A percentile compares a stretch with the other conserved stretches of the same genome.
phyloP scores from a whole-genome alignment of 2,113 vertebrate genomes.

The Benitochromis conjunctus region DNA sequence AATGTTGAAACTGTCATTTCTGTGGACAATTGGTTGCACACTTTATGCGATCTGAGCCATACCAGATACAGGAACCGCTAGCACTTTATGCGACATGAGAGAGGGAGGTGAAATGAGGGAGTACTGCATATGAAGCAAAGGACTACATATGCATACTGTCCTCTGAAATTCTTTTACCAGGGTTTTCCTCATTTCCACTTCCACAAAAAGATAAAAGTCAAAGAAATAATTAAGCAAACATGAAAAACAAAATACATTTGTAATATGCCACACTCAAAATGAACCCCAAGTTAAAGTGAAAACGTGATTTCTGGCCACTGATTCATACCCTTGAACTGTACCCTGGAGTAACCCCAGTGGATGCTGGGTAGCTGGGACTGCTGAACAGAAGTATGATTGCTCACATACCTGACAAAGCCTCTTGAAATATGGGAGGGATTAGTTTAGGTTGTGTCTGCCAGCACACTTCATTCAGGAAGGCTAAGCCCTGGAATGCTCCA shows the following conservation, averaged over 20 bases:
- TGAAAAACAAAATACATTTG: not conserved
- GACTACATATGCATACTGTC: slow-evolving; percentile 26
- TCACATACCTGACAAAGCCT: slow-evolving; percentile 68
- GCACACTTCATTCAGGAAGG: slow-evolving; percentile 52
- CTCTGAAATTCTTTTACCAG: slow-evolving; percentile 44
- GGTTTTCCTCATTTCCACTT: not conserved
- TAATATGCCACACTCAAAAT: not conserved
- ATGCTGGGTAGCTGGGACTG: slow-evolving; percentile 25
- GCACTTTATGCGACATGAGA: slow-evolving; percentile 57
- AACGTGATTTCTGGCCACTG: not conserved
- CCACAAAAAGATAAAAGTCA: not conserved
- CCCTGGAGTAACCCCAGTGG: slow-evolving; percentile 12
- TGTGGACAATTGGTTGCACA: not conserved
- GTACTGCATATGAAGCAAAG: slow-evolving; percentile 30
- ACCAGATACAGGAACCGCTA: slow-evolving; percentile 65
- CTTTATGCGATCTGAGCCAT: slow-evolving; percentile 33
- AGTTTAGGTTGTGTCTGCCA: slow-evolving; percentile 45
- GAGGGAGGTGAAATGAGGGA: slow-evolving; percentile 46
- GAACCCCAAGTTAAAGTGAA: not conserved
- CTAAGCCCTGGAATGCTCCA: slow-evolving; percentile 62
- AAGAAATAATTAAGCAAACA: not conserved
- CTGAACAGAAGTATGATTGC: slow-evolving; percentile 52
- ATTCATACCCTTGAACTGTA: slow-evolving; percentile 35
- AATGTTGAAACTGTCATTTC: not conserved
- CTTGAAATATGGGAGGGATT: slow-evolving; percentile 64